Evolutionary conservation across 2,888 invertebrate genomes (phyloP).

Genomic region (Scrobipalpa costella): DNA sequence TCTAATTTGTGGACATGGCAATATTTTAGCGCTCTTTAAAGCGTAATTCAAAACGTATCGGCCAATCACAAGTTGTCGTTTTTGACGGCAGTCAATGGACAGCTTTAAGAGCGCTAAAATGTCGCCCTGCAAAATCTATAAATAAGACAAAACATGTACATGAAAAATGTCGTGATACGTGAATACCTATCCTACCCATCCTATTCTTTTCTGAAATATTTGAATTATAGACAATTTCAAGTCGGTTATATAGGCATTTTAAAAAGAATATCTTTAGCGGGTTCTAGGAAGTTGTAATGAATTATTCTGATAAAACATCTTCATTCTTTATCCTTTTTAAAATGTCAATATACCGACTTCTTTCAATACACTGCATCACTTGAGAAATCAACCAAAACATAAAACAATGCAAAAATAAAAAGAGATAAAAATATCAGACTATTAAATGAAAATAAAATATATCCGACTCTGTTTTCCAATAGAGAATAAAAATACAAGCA

Average conservation of each 20-base stretch:
- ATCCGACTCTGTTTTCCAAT: not conserved
- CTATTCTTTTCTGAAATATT: not conserved
- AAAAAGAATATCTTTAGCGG: not conserved
- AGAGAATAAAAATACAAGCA: not conserved
- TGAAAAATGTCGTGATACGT: not conserved
- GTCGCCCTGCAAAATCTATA: not conserved
- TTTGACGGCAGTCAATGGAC: not conserved
- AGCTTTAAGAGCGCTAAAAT: not conserved
- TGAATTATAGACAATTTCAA: not conserved
- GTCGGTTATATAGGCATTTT: not conserved
- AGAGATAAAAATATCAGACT: not conserved
- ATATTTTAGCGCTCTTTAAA: conserved; percentile 7
- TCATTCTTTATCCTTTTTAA: not conserved
- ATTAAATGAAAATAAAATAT: not conserved
- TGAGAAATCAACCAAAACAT: not conserved
- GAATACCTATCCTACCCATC: conserved; percentile 14
- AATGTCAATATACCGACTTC: not conserved
- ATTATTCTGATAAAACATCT: not conserved
- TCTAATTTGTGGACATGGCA: not conserved
- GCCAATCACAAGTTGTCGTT: not conserved
- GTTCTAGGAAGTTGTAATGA: not conserved
- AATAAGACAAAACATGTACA: not conserved
- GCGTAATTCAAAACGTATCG: not conserved
- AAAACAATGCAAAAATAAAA: not conserved
- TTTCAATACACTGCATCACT: not conserved